Evolutionary conservation across 1,140 invertebrate species (phyloP).

Genomic region (Pseudomyrmex dendroicus): DNA sequence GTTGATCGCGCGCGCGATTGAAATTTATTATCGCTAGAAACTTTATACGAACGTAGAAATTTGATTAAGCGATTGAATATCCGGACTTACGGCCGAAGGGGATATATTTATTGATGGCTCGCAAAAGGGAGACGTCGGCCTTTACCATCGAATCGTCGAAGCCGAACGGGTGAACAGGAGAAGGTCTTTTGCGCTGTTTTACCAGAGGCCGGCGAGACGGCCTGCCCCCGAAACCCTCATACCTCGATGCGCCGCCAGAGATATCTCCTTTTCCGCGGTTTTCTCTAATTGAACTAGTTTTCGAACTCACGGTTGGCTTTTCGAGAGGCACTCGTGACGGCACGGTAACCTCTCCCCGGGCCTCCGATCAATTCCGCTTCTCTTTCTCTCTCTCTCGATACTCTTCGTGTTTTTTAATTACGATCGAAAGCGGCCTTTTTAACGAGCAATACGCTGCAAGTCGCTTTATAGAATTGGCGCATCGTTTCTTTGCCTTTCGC

Average conservation of each 20-base stretch:
- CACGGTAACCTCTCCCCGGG: conserved; percentile 22
- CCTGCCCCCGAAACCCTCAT: conserved; percentile 84
- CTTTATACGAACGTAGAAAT: neutral
- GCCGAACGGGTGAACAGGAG: conserved; percentile 61
- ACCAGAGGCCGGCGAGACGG: conserved; percentile 74
- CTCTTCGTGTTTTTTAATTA: conserved; percentile 30
- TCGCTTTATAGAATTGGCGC: neutral
- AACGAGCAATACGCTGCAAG: neutral
- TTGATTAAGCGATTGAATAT: neutral
- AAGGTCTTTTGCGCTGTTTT: conserved; percentile 71
- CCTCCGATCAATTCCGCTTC: neutral
- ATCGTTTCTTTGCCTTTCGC: neutral
- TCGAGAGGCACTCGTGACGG: conserved; percentile 32
- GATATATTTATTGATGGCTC: conserved; percentile 27
- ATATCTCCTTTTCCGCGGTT: conserved; percentile 82
- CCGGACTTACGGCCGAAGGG: neutral
- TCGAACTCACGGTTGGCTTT: conserved; percentile 52
- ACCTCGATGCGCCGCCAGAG: conserved; percentile 77
- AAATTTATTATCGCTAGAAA: conserved; percentile 25
- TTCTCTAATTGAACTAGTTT: conserved; percentile 84
- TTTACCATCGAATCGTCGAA: conserved; percentile 48
- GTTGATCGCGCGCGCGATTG: neutral
- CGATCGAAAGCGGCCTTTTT: conserved; percentile 1
- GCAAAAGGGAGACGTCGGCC: conserved; percentile 38
- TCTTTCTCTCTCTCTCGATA: neutral